Evolutionary conservation across 2,113 vertebrate species (phyloP).

Genomic region (Thunnus thynnus): DNA sequence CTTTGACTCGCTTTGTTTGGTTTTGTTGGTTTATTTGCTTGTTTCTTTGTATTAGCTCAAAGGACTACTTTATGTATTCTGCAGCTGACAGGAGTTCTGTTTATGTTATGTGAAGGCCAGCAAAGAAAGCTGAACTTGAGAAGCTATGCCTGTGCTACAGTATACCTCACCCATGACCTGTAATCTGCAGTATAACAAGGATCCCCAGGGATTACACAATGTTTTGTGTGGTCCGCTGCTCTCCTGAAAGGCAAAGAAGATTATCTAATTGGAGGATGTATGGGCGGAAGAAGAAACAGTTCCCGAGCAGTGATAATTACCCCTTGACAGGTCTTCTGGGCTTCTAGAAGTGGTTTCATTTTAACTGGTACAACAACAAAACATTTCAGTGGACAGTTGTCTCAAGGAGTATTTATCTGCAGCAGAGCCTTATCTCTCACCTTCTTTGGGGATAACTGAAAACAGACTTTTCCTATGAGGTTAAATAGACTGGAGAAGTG

Average conservation of each 20-base stretch:
- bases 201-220: slow-evolving; percentile 1
- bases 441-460: neutral
- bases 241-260: neutral
- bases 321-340: neutral
- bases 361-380: neutral
- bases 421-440: neutral
- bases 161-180: slow-evolving; percentile 9
- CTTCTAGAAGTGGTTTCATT: neutral
- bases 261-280: neutral
- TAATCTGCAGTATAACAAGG: neutral
- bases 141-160: neutral
- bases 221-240: neutral
- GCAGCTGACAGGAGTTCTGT: neutral
- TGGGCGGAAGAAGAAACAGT: neutral
- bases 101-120: neutral
- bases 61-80: neutral
- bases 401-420: neutral
- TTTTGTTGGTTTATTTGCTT: neutral
- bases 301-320: neutral
- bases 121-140: slow-evolving; percentile 12
- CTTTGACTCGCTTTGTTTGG: neutral
- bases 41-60: neutral
- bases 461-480: neutral
- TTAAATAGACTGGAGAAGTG: neutral
- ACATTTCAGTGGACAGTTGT: too few relatives aligned